Evolutionary conservation across 1,140 invertebrate genomes (phyloP).

Genomic region (Lordiphosa stackelbergi): DNA sequence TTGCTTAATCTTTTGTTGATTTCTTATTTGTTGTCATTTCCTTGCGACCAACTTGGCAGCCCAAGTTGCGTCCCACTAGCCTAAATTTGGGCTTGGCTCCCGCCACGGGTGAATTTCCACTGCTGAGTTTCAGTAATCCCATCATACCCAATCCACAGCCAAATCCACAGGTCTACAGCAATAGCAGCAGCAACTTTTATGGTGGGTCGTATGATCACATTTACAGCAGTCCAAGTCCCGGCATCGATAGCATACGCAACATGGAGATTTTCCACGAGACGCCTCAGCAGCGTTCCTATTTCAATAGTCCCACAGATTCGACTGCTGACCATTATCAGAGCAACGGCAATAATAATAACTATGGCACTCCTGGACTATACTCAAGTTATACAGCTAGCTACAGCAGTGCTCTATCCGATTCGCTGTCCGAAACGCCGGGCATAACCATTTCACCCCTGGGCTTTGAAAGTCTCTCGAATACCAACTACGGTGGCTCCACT

Average conservation of each 20-base stretch:
- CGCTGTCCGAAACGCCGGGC: conserved; percentile 65
- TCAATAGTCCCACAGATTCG: conserved; percentile 45
- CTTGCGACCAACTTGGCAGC: conserved; percentile 54
- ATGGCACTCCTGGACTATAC: conserved; percentile 36
- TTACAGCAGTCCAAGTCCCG: conserved; percentile 34
- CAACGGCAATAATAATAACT: conserved; percentile 17
- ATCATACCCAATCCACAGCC: conserved; percentile 44
- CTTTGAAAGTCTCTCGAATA: conserved; percentile 22
- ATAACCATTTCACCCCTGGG: conserved; percentile 49
- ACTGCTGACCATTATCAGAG: conserved; percentile 10
- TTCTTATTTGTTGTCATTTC: conserved; percentile 22
- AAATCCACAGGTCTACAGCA: conserved; percentile 28
- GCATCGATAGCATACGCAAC: conserved; percentile 60
- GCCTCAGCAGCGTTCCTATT: conserved; percentile 29
- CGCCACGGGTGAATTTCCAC: conserved; percentile 41
- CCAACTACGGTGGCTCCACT: conserved; percentile 15
- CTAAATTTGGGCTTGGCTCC: conserved; percentile 29
- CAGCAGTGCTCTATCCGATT: conserved; percentile 64
- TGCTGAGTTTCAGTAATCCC: conserved; percentile 61
- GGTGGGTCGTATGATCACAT: conserved; percentile 18
- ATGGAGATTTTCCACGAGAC: conserved; percentile 56
- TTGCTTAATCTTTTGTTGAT: conserved; percentile 14
- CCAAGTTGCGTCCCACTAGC: conserved; percentile 53
- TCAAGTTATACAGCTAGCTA: conserved; percentile 55
- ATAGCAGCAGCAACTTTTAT: conserved; percentile 13